Evolutionary conservation across 2,888 invertebrate species (phyloP).

Genomic region (Thumatha senex): DNA sequence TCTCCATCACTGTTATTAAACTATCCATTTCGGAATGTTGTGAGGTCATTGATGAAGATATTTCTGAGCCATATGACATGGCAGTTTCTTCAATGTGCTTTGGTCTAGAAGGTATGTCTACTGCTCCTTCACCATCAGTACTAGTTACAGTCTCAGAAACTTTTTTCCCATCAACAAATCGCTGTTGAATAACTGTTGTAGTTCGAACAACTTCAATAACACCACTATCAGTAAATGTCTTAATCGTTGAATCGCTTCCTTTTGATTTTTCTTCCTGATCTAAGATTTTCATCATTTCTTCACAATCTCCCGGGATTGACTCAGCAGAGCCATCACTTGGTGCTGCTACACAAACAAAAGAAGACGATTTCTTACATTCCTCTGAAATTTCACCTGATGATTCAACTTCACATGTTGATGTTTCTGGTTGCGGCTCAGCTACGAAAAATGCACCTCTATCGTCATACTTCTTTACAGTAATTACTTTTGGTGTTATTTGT

Average conservation of each 20-base stretch:
- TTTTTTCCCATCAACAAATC: conserved; percentile 76
- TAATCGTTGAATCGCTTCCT: conserved; percentile 47
- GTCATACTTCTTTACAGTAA: conserved; percentile 76
- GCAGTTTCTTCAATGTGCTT: conserved; percentile 64
- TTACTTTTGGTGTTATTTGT: conserved; percentile 66
- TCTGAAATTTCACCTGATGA: conserved; percentile 55
- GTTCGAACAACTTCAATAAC: conserved; percentile 73
- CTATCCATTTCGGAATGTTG: conserved; percentile 80
- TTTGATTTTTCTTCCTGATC: conserved; percentile 78
- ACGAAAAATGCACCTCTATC: conserved; percentile 78
- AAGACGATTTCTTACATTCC: conserved; percentile 69
- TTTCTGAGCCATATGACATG: conserved; percentile 76
- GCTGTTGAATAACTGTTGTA: conserved; percentile 75
- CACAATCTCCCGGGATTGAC: conserved; percentile 84
- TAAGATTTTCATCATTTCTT: conserved; percentile 82
- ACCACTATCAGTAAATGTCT: conserved; percentile 59
- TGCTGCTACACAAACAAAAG: conserved; percentile 75
- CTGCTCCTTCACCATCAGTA: conserved; percentile 68
- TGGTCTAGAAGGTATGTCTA: conserved; percentile 71
- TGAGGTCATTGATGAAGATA: conserved; percentile 78
- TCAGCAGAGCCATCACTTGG: conserved; percentile 78
- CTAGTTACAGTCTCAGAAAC: conserved; percentile 73
- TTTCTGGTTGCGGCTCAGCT: conserved; percentile 62
- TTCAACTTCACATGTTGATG: conserved; percentile 40
- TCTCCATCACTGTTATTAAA: conserved; percentile 76